Percentiles rank a stretch among this genome's conserved stretches.
Conservation (phyloP, 2,888 invertebrate genomes). For the Molorchus minor region DNA sequence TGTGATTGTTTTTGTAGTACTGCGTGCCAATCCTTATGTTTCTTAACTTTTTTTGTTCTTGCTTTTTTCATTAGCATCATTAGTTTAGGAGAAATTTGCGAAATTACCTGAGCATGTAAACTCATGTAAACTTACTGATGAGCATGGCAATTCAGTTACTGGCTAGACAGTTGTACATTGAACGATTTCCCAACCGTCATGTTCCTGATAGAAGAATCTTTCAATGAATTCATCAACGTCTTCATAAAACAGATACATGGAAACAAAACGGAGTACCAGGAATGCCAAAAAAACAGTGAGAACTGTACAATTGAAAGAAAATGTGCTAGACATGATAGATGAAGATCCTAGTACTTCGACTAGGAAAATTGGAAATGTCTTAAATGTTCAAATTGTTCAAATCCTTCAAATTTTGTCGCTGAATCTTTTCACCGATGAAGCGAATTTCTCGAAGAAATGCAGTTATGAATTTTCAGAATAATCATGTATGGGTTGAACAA, state of each 20-base stretch:
- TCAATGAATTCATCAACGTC: slow-evolving; percentile 28
- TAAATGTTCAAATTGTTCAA: no score
- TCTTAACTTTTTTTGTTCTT: no score
- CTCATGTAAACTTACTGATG: no score
- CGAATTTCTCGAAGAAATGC: not conserved
- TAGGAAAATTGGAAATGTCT: no score
- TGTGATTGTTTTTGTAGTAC: no score
- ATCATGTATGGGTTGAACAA: not conserved
- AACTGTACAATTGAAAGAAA: slow-evolving; percentile 31
- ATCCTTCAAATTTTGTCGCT: slow-evolving; percentile 1
- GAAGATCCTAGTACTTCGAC: slow-evolving; percentile 34
- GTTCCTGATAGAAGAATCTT: slow-evolving; percentile 26
- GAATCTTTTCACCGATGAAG: slow-evolving; percentile 2
- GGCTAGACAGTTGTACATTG: slow-evolving; percentile 22
- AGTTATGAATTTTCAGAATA: not conserved
- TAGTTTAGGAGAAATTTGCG: no score
- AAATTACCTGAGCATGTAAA: no score
- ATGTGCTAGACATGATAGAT: slow-evolving; percentile 31
- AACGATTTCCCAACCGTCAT: slow-evolving; percentile 32
- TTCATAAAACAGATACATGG: slow-evolving; percentile 30
- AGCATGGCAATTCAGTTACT: slow-evolving; percentile 15
- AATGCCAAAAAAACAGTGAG: slow-evolving; percentile 31
- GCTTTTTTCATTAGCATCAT: no score
- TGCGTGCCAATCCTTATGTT: no score
- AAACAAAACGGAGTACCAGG: slow-evolving; percentile 26